Base-by-base conservation (phyloP, 2,797 vertebrate genomes). In the Falco novaeseelandiae region DNA sequence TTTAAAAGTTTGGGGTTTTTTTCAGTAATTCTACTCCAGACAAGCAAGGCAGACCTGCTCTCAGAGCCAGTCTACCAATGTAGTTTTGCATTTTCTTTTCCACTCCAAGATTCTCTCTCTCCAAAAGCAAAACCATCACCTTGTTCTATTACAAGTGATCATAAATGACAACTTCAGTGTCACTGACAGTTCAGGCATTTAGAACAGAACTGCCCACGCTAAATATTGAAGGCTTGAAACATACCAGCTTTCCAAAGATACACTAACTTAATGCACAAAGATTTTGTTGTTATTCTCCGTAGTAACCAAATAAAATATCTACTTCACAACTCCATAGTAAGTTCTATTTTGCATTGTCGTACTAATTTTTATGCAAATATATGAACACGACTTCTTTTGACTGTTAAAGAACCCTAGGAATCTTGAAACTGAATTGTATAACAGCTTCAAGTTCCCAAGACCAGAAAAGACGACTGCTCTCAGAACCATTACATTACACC, bases 391-490 rank as follows among this genome's bases (percentile, higher is more conserved):
- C 17, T 61, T 30, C 11, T 14, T 81, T 71, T 42, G 10, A 61
- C 67, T 84, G 38, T 36, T 54, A 30, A 40, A 76, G 46, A 48
- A 1, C 1, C 26, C 27, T 38, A 16, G 30, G 83, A 54, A 72
- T 27, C 51, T 52, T 34, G 57, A 80, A 81, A 70, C 7, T 46
- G 30, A 59, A 46, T 9, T 58, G 12, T 27, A 6, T 21, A n/a
- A 63, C 8, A 19, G 7, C 18, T 62, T 61, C 32, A 72, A 67
- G 40, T 40, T 79, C 25, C 42, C 36, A 69, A 58, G 14, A 38
- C n/a, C n/a, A 83, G 44, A 44, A 51, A 77, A 89, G 36, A 44
- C 0, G 1, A 46, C n/a, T 0, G 1, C 16, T 49, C 30, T 59
- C 54, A 55, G 58, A 66, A 55, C 23, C 2, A 0, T 34, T 22